Evolutionary conservation across 2,113 vertebrate species (phyloP), one percentile per base, ranked within the genome.

Genomic region (Probosciger aterrimus): DNA sequence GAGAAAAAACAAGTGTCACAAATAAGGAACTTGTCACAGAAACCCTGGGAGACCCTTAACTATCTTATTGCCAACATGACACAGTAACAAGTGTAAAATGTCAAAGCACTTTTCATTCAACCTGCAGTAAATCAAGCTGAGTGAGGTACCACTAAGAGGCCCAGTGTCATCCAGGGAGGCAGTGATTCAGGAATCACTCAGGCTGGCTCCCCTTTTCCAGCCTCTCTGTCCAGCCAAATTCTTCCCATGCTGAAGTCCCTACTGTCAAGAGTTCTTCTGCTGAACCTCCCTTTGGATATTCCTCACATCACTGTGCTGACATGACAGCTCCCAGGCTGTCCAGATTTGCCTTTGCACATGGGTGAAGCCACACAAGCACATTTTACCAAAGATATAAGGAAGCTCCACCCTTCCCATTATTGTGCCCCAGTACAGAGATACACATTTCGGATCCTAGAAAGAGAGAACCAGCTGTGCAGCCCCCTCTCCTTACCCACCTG

Each of bases 1-100:
- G 74, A 88, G 55, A 93, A 90, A 94, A 57, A 92, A 37, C 65
- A 18, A 87, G 68, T 46, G 67, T 75, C 90, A 89, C 78, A 91
- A 92, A 90, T 43, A 91, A 73, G 57, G 31, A 35, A 24, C 86
- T 91, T 93, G 65, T 88, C 85, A 35, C 10, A 79, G 88, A 90
- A 90, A 71, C 50, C 82, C 57, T 64, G 59, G 30, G 84, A 94
- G 69, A 68, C 44, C 59, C 18, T 43, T 43, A 49, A 76, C 30
- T 88, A 78, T 75, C 76, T 88, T 86, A 67, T 3, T 46, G 78
- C 44, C 60, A 82, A 44, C 1, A 3, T 24, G 55, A 79, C 78
- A 69, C 24, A 11, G 33, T 86, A 78, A 93, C 27, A 27, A 94
- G 55, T 33, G 1, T 53, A 88, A 95, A 93, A 95, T 31, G 37